Percentiles rank a stretch among this genome's conserved stretches.
Conservation (phyloP, 2,888 invertebrate genomes). For the Drosophila stalkeri region DNA sequence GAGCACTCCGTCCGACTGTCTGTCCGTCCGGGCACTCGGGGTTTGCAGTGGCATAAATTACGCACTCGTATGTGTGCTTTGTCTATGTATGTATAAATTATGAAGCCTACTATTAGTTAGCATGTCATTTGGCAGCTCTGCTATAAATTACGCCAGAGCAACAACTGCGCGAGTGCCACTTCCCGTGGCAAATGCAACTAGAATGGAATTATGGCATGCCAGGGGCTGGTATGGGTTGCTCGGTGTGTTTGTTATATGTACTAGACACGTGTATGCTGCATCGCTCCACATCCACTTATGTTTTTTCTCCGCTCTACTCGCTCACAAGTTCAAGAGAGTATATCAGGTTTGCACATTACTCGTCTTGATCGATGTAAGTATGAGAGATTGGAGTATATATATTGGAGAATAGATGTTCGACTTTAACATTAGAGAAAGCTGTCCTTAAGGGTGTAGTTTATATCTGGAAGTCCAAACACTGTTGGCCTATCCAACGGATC, state of each 20-base stretch:
- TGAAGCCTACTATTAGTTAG: slow-evolving; percentile 82
- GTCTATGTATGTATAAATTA: slow-evolving; percentile 75
- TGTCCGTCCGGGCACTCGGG: background rate
- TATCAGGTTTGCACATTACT: background rate
- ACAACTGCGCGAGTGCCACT: slow-evolving; percentile 61
- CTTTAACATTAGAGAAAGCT: no score
- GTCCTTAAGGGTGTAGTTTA: no score
- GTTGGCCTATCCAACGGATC: no score
- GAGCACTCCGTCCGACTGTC: background rate
- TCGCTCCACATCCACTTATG: slow-evolving; percentile 46
- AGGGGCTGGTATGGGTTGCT: slow-evolving; percentile 7
- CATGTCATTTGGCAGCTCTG: slow-evolving; percentile 77
- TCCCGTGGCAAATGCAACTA: slow-evolving; percentile 28
- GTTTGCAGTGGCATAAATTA: slow-evolving; percentile 66
- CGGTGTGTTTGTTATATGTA: slow-evolving; percentile 14
- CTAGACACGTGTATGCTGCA: slow-evolving; percentile 34
- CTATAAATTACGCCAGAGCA: slow-evolving; percentile 79
- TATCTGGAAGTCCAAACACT: no score
- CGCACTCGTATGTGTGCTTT: slow-evolving; percentile 63
- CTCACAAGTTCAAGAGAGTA: background rate
- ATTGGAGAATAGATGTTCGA: no score
- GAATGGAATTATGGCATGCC: slow-evolving; percentile 17
- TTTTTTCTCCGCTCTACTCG: background rate
- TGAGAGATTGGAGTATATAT: no score
- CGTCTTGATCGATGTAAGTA: background rate